Conservation (phyloP, 2,888 invertebrate species). For the Ophion obscuratus region DNA sequence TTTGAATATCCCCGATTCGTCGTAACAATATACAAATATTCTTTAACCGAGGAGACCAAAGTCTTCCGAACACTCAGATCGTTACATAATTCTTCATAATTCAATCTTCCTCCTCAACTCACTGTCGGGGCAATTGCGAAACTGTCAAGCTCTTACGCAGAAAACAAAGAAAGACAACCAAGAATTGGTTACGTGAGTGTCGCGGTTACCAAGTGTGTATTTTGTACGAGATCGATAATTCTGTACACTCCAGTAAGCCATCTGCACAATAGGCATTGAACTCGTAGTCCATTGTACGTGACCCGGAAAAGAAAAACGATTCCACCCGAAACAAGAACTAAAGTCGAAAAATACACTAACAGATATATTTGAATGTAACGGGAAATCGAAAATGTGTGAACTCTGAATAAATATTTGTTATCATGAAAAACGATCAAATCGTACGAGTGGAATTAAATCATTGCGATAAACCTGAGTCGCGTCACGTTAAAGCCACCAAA, state of each 20-base stretch:
- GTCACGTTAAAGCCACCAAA: too few species aligned
- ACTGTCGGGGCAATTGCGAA: constrained; percentile 49
- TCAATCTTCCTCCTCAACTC: constrained; percentile 52
- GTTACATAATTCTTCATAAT: constrained; percentile 54
- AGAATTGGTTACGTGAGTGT: constrained; percentile 49
- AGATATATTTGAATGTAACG: not conserved
- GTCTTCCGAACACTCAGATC: not conserved
- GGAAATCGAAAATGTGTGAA: too few species aligned
- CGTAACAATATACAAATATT: constrained; percentile 31
- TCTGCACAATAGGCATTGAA: constrained; percentile 6
- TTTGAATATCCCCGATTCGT: constrained; percentile 30
- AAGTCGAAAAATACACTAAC: not conserved
- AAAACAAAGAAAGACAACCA: constrained; percentile 12
- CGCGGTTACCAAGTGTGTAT: constrained; percentile 46
- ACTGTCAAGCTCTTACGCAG: constrained; percentile 53
- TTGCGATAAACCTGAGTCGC: too few species aligned
- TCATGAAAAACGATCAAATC: too few species aligned
- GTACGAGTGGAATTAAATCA: too few species aligned
- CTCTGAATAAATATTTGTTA: not conserved
- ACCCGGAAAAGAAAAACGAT: not conserved
- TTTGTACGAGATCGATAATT: constrained; percentile 56
- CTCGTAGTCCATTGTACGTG: not conserved
- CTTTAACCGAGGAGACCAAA: constrained; percentile 14
- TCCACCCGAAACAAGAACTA: not conserved
- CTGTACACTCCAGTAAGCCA: not conserved